A percentile compares a stretch with the other conserved stretches of the same genome.
Conservation (phyloP, 2,888 invertebrate species). For the Entomobrya multifasciata region DNA sequence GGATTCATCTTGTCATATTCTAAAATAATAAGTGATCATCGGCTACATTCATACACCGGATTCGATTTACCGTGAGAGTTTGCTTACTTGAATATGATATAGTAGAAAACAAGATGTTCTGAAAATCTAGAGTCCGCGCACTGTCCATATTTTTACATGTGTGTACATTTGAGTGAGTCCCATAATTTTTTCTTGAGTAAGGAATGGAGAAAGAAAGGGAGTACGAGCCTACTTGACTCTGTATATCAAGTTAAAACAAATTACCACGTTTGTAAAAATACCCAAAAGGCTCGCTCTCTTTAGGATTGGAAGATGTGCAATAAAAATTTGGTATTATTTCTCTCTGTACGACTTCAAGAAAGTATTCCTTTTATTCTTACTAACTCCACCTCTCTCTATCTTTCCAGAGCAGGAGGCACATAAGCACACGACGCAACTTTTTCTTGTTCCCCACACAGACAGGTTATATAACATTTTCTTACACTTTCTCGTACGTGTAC, state of each 20-base stretch:
- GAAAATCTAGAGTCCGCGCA: not conserved
- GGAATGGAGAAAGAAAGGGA: constrained; percentile 37
- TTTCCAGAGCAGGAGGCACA: too few species aligned
- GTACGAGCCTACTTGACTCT: not conserved
- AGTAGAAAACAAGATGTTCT: not conserved
- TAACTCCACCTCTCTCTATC: constrained; percentile 57
- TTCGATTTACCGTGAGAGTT: not conserved
- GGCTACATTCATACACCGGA: too few species aligned
- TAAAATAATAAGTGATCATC: too few species aligned
- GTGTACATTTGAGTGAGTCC: too few species aligned
- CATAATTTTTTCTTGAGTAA: not conserved
- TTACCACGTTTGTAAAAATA: constrained; percentile 38
- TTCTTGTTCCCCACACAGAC: too few species aligned
- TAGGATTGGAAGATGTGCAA: constrained; percentile 37
- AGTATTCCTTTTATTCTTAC: not conserved
- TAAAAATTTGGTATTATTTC: constrained; percentile 31
- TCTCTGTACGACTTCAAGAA: constrained; percentile 9
- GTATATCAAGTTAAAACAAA: not conserved
- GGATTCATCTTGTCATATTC: too few species aligned
- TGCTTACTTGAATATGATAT: not conserved
- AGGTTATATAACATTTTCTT: too few species aligned
- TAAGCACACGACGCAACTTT: too few species aligned
- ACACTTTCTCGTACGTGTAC: too few species aligned
- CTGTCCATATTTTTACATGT: not conserved
- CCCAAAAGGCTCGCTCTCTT: not conserved